A percentile compares a stretch with the other conserved stretches of the same genome.
These are phyloP conservation scores for Martes martes DNA, from an alignment of 2,113 vertebrate species.

Conservation along the genomic window DNA sequence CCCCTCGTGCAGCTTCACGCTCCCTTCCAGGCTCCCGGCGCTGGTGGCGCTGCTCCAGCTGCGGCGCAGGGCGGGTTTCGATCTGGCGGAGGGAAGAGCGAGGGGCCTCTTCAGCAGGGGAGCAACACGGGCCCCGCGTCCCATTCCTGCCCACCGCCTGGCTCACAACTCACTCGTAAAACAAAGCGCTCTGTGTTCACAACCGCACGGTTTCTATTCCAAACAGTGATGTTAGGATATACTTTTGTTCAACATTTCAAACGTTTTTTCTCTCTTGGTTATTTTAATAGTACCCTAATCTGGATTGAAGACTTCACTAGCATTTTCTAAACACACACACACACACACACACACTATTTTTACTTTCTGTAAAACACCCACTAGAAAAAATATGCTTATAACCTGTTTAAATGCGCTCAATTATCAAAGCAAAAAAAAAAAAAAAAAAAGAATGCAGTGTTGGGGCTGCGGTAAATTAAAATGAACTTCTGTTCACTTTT, in stretches of 20 bases:
- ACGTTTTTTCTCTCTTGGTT: neutral
- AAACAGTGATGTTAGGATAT: neutral
- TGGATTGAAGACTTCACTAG: neutral
- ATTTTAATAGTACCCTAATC: neutral
- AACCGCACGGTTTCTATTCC: neutral
- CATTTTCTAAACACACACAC: neutral
- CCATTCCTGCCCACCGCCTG: accelerated
- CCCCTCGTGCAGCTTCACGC: slow-evolving; percentile 88
- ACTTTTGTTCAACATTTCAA: neutral
- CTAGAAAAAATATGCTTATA: neutral
- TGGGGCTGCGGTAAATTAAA: neutral
- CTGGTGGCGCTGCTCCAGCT: slow-evolving; percentile 87
- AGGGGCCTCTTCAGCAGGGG: accelerated
- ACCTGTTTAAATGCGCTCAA: neutral
- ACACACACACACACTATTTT: neutral
- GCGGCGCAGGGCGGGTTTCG: slow-evolving; percentile 83
- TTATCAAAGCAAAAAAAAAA: neutral
- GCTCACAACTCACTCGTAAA: accelerated
- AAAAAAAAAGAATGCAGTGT: neutral
- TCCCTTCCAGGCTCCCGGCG: slow-evolving; percentile 42
- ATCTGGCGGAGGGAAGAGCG: slow-evolving; percentile 72
- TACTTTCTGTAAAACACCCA: neutral
- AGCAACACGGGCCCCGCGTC: accelerated
- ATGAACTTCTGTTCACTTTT: neutral
- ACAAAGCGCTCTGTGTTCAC: neutral